Conservation (phyloP, 2,797 vertebrate genomes). For the Threskiornis aethiopicus region DNA sequence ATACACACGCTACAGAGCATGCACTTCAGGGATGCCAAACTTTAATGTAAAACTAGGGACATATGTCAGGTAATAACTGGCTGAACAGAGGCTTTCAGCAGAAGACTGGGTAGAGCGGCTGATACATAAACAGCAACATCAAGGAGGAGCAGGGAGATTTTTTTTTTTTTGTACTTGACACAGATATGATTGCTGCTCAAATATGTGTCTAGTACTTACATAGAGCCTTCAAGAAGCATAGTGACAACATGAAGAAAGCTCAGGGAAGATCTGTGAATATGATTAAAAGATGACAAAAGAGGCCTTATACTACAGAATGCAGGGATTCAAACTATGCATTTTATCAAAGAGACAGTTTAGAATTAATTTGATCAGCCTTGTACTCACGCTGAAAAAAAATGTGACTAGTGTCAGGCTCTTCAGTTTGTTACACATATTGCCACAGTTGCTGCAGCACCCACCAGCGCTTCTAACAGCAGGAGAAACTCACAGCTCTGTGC, state of each 20-base stretch:
- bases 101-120: neutral
- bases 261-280: neutral
- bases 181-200: neutral
- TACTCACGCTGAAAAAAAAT: neutral
- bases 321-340: neutral
- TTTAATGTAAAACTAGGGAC: neutral
- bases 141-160: neutral
- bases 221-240: neutral
- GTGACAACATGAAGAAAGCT: neutral
- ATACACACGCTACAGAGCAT: neutral
- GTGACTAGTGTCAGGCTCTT: neutral
- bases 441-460: neutral
- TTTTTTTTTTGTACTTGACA: neutral
- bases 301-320: neutral
- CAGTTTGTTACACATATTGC: neutral
- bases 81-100: neutral
- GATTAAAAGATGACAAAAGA: constrained; percentile 45
- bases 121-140: neutral
- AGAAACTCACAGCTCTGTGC: neutral
- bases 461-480: neutral
- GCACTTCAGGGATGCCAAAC: neutral
- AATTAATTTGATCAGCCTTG: constrained; percentile 19
- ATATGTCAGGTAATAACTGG: neutral
- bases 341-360: constrained; percentile 45
- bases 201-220: neutral